phyloP scores from a whole-genome alignment of 2,113 vertebrate species.

The Tylochromis polylepis region DNA sequence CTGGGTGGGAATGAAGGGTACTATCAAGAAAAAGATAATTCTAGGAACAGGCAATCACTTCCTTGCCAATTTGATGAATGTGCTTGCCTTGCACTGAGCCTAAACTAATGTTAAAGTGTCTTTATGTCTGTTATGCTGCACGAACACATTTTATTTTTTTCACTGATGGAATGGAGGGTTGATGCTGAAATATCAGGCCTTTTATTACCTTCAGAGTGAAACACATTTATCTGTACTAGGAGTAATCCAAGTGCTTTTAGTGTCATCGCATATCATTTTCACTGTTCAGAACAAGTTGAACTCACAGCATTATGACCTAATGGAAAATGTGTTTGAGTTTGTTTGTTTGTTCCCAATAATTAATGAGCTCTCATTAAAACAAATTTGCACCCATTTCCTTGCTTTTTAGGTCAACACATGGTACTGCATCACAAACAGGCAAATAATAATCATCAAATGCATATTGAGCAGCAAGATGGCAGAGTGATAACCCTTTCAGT shows the following conservation, averaged over 20 bases:
- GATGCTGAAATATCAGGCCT: background rate
- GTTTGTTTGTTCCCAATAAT: conserved; percentile 1
- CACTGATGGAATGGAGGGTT: background rate
- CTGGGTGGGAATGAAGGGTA: conserved; percentile 14
- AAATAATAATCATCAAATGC: background rate
- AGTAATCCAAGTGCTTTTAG: background rate
- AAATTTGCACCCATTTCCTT: background rate
- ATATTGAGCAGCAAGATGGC: background rate
- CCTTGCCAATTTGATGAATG: background rate
- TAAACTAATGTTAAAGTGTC: background rate
- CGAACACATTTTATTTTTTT: background rate
- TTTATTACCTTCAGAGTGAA: background rate
- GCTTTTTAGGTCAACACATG: background rate
- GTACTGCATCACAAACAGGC: background rate
- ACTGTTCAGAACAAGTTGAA: background rate
- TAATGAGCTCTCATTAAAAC: background rate
- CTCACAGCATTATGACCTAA: background rate
- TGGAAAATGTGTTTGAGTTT: background rate
- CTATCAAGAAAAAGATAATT: conserved; percentile 36
- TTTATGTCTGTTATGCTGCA: background rate
- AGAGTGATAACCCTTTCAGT: background rate
- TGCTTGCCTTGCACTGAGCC: conserved; percentile 10
- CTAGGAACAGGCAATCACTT: background rate
- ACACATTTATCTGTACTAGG: background rate
- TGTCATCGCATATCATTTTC: background rate